A percentile compares a stretch with the other conserved stretches of the same genome.
These are phyloP conservation scores for Brachionichthys hirsutus DNA, from an alignment of 2,113 vertebrate species.

Conservation along the genomic window DNA sequence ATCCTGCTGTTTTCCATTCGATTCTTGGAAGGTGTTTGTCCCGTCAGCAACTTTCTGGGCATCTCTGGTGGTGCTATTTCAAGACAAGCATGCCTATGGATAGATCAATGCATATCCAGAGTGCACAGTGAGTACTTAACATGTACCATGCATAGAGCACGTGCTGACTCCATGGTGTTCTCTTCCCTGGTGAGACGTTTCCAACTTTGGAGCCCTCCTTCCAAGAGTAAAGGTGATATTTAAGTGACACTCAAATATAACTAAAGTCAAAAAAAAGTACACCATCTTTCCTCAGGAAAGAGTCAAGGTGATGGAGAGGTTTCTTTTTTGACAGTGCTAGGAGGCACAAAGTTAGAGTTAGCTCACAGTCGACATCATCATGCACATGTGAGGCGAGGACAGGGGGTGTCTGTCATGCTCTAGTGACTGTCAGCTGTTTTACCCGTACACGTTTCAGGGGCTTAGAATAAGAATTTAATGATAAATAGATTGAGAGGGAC, in stretches of 20 bases:
- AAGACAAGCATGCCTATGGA: slow-evolving; percentile 53
- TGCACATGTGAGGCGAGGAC: slow-evolving; percentile 4
- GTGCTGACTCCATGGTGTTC: slow-evolving; percentile 38
- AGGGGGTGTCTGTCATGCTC: slow-evolving; percentile 39
- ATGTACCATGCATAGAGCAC: slow-evolving; percentile 50
- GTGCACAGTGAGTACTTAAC: slow-evolving; percentile 40
- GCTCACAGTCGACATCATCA: slow-evolving; percentile 21
- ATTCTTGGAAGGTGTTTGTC: too few species aligned
- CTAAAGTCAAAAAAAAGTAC: background rate
- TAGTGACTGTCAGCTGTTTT: slow-evolving; percentile 47
- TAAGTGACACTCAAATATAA: slow-evolving; percentile 6
- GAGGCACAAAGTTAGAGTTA: background rate
- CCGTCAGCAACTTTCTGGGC: slow-evolving; percentile 20
- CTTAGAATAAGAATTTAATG: slow-evolving; percentile 15
- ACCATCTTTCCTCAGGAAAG: slow-evolving; percentile 10
- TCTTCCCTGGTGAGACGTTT: slow-evolving; percentile 30
- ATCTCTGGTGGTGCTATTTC: slow-evolving; percentile 68
- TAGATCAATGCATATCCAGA: slow-evolving; percentile 67
- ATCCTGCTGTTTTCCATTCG: slow-evolving; percentile 32
- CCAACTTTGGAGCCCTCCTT: slow-evolving; percentile 16
- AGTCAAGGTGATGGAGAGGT: slow-evolving; percentile 25
- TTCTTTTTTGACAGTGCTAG: slow-evolving; percentile 26
- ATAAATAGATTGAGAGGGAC: slow-evolving; percentile 22
- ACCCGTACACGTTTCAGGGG: slow-evolving; percentile 33
- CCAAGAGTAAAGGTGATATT: slow-evolving; percentile 24